Percentiles rank a stretch among this genome's conserved stretches.
Conservation (phyloP, 2,888 invertebrate species). For the Taenaris catops region DNA sequence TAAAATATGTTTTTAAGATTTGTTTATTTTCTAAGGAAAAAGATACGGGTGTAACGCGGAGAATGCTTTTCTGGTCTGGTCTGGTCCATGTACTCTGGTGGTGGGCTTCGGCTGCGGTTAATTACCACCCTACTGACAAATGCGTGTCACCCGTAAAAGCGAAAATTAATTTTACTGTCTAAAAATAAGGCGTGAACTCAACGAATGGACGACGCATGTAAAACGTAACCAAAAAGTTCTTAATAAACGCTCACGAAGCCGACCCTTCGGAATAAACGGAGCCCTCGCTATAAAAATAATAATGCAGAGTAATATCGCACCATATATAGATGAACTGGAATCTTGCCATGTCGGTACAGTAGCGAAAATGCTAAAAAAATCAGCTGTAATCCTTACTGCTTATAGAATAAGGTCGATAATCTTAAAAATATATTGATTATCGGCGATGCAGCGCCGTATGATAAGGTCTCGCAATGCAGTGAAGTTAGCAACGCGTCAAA, state of each 20-base stretch:
- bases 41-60: no score
- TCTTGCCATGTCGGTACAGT: conserved; percentile 39
- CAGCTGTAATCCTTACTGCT: conserved; percentile 13
- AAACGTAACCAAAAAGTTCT: conserved; percentile 43
- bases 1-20: no score
- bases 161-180: conserved; percentile 18
- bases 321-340: conserved; percentile 46
- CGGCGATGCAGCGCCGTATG: conserved; percentile 9
- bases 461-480: conserved; percentile 28
- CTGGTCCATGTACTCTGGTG: no score
- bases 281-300: conserved; percentile 25
- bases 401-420: conserved; percentile 5
- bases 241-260: conserved; percentile 11
- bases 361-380: conserved; percentile 1
- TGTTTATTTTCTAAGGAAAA: no score
- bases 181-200: conserved; percentile 43
- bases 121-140: no score
- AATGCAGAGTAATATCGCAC: conserved; percentile 31
- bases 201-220: conserved; percentile 32
- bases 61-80: no score
- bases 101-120: no score
- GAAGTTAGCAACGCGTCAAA: conserved; percentile 47
- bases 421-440: background rate
- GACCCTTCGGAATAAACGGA: conserved; percentile 22
- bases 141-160: conserved; percentile 21